These are phyloP conservation scores for Lytechinus variegatus DNA, from an alignment of 35 echinoderm and acorn worm species.

Conservation along the genomic window DNA sequence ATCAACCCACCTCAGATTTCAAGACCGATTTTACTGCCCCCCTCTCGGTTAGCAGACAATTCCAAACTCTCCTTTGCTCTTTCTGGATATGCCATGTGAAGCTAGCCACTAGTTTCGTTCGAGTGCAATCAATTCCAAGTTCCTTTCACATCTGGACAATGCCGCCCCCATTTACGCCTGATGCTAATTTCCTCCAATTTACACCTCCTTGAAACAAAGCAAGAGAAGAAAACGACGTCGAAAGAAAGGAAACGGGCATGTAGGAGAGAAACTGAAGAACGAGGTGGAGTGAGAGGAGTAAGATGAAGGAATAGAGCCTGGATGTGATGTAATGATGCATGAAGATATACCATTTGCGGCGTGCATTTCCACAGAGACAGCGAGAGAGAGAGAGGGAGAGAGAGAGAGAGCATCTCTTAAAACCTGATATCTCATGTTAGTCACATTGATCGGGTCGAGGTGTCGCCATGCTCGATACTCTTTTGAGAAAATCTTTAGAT, in stretches of 20 bases:
- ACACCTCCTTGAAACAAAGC: neutral
- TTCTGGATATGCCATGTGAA: neutral
- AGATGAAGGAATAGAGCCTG: neutral
- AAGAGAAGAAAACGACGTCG: neutral
- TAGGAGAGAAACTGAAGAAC: neutral
- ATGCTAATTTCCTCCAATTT: neutral
- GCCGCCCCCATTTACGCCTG: neutral
- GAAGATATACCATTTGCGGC: slow-evolving; percentile 38
- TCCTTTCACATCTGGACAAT: neutral
- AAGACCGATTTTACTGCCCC: neutral
- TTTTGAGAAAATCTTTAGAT: slow-evolving; percentile 40
- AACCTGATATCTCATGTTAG: slow-evolving; percentile 29
- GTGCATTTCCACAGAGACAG: slow-evolving; percentile 35
- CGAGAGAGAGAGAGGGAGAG: neutral
- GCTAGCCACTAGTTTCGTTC: neutral
- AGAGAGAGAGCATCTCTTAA: neutral
- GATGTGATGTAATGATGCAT: slow-evolving; percentile 46
- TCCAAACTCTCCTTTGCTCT: neutral
- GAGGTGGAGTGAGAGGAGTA: neutral
- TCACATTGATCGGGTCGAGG: slow-evolving; percentile 38
- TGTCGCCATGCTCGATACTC: slow-evolving; percentile 46
- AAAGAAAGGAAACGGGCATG: neutral
- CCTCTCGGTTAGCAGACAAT: neutral
- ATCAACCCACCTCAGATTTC: too few species aligned
- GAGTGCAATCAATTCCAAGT: neutral